Percentiles rank a stretch among this genome's conserved stretches.
Conservation (phyloP, 2,888 invertebrate species). For the Leptinotarsa tumamoca region DNA sequence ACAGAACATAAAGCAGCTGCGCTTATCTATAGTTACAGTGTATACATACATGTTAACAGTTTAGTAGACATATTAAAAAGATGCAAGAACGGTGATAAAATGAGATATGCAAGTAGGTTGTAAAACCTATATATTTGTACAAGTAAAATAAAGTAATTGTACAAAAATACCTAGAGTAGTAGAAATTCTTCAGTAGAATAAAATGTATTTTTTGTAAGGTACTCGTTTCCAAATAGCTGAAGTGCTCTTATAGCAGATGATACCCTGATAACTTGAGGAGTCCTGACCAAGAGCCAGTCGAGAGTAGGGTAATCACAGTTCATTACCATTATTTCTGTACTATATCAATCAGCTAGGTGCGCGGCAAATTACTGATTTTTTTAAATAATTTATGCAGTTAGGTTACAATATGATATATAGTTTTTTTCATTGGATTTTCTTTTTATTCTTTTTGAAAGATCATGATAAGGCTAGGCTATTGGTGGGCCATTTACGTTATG, state of each 20-base stretch:
- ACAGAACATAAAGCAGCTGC: background rate
- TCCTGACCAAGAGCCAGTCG: background rate
- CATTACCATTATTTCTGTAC: background rate
- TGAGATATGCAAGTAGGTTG: background rate
- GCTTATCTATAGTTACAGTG: background rate
- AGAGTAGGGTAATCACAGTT: background rate
- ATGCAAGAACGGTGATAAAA: background rate
- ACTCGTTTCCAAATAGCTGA: background rate
- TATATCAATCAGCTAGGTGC: too few species aligned
- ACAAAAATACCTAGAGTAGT: too few species aligned
- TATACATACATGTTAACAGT: background rate
- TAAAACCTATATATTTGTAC: background rate
- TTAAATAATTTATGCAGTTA: too few species aligned
- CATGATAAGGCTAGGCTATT: too few species aligned
- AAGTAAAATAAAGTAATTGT: background rate
- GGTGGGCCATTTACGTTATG: too few species aligned
- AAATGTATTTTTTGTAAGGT: too few species aligned
- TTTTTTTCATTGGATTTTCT: too few species aligned
- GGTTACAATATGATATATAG: too few species aligned
- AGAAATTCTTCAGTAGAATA: too few species aligned
- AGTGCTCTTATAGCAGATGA: background rate
- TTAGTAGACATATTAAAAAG: background rate
- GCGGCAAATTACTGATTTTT: too few species aligned
- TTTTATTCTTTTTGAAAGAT: too few species aligned
- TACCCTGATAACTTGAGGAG: background rate